phyloP scores from a whole-genome alignment of 2,888 invertebrate species.

The Leucania comma region DNA sequence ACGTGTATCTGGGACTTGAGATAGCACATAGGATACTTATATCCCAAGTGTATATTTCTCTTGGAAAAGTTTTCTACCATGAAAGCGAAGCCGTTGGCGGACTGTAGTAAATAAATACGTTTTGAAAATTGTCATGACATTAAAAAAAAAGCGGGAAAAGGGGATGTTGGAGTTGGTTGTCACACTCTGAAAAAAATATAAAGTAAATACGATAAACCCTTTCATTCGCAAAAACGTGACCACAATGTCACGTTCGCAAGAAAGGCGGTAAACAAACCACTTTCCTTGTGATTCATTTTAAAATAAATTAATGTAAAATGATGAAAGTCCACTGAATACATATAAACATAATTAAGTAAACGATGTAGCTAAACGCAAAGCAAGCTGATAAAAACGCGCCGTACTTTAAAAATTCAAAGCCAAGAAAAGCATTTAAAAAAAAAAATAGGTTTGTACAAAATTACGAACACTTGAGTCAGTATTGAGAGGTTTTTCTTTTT shows the following conservation, averaged over 20 bases:
- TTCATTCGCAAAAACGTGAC: background rate
- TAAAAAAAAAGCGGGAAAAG: background rate
- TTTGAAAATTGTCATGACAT: background rate
- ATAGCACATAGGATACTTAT: no score
- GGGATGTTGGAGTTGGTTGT: background rate
- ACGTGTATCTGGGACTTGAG: no score
- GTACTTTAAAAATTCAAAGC: background rate
- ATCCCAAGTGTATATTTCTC: no score
- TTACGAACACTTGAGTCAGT: slow-evolving; percentile 59
- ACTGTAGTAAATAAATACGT: no score
- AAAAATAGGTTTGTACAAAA: slow-evolving; percentile 41
- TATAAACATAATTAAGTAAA: background rate
- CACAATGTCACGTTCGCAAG: background rate
- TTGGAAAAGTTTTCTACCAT: no score
- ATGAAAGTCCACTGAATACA: background rate
- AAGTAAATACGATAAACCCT: background rate
- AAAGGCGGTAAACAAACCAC: background rate
- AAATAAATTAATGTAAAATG: background rate
- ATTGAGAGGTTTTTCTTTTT: slow-evolving; percentile 66
- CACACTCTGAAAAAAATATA: no score
- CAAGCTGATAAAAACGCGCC: background rate
- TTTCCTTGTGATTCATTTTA: background rate
- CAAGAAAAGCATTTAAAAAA: slow-evolving; percentile 26
- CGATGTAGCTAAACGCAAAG: background rate
- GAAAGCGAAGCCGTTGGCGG: no score